phyloP scores from a whole-genome alignment of 2,797 vertebrate species.

The Scarus forsteni region DNA sequence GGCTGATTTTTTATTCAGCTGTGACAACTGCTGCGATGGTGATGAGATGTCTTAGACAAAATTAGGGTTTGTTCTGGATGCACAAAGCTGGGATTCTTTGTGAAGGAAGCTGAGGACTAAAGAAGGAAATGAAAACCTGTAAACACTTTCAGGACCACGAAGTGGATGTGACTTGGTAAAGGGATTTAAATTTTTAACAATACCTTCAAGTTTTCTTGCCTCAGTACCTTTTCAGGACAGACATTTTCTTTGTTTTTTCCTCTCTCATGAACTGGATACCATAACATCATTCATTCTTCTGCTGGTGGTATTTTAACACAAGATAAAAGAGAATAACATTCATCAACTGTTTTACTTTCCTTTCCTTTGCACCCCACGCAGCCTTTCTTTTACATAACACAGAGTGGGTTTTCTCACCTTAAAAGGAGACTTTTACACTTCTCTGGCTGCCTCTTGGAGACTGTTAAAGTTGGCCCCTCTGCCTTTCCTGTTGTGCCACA shows the following conservation, averaged over 20 bases:
- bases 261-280: constrained; percentile 22
- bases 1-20: constrained; percentile 31
- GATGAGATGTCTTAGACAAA: constrained; percentile 47
- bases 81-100: constrained; percentile 58
- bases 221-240: constrained; percentile 15
- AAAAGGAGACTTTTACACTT: constrained; percentile 86
- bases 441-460: constrained; percentile 74
- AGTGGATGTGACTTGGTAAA: constrained; percentile 55
- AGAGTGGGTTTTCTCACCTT: constrained; percentile 86
- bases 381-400: constrained; percentile 77
- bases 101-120: constrained; percentile 69
- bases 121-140: constrained; percentile 59
- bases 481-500: constrained; percentile 75
- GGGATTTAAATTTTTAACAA: constrained; percentile 54
- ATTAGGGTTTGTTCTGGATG: constrained; percentile 52
- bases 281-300: constrained; percentile 30
- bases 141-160: constrained; percentile 56
- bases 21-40: constrained; percentile 38
- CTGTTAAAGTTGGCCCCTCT: constrained; percentile 68
- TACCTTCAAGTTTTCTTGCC: constrained; percentile 24
- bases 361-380: constrained; percentile 67
- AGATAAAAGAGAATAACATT: constrained; percentile 58
- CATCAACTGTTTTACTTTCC: constrained; percentile 57
- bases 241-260: constrained; percentile 5
- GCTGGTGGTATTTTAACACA: constrained; percentile 37